Base-by-base conservation (phyloP, 2,888 invertebrate genomes). In the Crocallis elinguaria region DNA sequence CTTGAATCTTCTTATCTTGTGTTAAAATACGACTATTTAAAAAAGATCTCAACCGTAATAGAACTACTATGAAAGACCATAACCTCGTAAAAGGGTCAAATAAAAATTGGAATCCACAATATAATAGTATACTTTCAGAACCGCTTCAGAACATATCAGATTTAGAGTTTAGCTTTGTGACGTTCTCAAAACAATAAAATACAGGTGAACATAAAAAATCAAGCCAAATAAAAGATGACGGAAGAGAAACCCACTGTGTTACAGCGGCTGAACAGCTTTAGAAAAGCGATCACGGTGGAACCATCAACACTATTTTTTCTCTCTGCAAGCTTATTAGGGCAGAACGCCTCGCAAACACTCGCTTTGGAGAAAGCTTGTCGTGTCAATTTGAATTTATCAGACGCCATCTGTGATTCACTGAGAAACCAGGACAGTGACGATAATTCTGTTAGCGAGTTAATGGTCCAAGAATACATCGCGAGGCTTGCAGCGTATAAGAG, bases 401-500 rank as follows among this genome's bases (percentile, higher is more conserved):
- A 92, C 33, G 90, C 92, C 57, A 92, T 95, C 1, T 95, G 95
- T 74, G 93, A 93, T 64, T 94, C 95, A 0, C 76, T 95, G 8
- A 93, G 53, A 25, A 37, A 94, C 0, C 88, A 90, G 4, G 86
- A 95, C 53, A 91, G 94, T 59, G 95, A 94, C 2, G 92, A 92
- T 7, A 72, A 72, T 42, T 64, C 56, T 32, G 79, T 82, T 5
- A 83, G 89, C 65, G 91, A 91, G 65, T 81, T 82, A 60, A 79
- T 87, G 14, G 93, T 94, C 0, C 94, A 94, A 71, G 92, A 93
- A 63, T 79, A 94, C 62, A 93, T 94, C 0, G 95, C 95, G 0
- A 92, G 93, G 1, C 94, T 95, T 93, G 93, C 94, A 38, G 93
- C 94, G 13, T 95, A 95, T 95, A 95, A 95, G 75, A 95, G 95